phyloP scores from a whole-genome alignment of 2,797 vertebrate genomes.

The Takifugu rubripes region DNA sequence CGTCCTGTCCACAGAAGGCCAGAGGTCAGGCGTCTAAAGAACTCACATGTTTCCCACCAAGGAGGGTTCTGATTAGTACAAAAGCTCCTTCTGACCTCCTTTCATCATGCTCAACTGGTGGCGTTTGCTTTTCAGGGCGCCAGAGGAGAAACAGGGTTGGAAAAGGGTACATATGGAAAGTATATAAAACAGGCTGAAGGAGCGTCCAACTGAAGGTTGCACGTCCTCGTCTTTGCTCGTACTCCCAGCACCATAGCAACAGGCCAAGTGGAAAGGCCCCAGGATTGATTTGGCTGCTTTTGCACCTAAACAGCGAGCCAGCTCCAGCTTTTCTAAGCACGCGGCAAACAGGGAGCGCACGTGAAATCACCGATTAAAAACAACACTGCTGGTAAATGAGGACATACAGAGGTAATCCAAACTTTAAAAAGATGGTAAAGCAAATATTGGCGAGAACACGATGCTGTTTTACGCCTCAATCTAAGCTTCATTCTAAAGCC shows the following conservation, averaged over 20 bases:
- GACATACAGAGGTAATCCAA: slow-evolving; percentile 14
- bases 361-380: slow-evolving; percentile 46
- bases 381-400: slow-evolving; percentile 31
- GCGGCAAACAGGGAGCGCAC: not conserved
- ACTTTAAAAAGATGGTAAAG: slow-evolving; percentile 31
- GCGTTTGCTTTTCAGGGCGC: slow-evolving; percentile 10
- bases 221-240: slow-evolving; percentile 25
- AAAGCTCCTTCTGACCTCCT: slow-evolving; percentile 27
- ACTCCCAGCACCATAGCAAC: slow-evolving; percentile 60
- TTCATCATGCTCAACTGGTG: slow-evolving; percentile 25
- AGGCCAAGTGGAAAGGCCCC: slow-evolving; percentile 51
- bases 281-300: slow-evolving; percentile 38
- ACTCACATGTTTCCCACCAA: slow-evolving; percentile 27
- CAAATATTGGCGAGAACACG: slow-evolving; percentile 18
- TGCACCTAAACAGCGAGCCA: slow-evolving; percentile 55
- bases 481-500: not conserved
- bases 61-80: slow-evolving; percentile 37
- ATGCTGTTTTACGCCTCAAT: not conserved
- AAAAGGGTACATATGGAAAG: no score
- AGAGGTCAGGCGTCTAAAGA: slow-evolving; percentile 36
- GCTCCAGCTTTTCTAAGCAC: slow-evolving; percentile 6
- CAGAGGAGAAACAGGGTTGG: no score
- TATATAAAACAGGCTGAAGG: not conserved
- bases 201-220: slow-evolving; percentile 10
- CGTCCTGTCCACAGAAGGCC: slow-evolving; percentile 18